Evolutionary conservation across 2,113 vertebrate species (phyloP).

Genomic region (Meleagris gallopavo): DNA sequence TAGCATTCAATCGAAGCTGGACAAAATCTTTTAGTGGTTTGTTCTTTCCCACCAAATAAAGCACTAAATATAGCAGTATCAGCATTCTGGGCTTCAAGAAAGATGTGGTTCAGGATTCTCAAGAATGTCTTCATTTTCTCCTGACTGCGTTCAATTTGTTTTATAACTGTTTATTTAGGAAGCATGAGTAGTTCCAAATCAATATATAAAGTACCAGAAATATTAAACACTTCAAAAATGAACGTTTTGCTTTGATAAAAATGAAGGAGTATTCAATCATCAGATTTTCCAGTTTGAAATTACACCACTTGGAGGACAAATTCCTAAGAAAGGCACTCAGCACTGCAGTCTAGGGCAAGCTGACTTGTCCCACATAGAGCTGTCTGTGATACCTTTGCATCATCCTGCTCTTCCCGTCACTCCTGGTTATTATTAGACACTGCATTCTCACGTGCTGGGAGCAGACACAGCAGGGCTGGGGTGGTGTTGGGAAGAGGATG

Average conservation of each 20-base stretch:
- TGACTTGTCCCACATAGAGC: not conserved
- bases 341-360: not conserved
- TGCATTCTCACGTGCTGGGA: fast-evolving
- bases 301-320: constrained; percentile 20
- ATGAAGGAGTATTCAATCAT: constrained; percentile 18
- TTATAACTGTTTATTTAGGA: constrained; percentile 59
- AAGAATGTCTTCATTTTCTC: constrained; percentile 55
- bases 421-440: not conserved
- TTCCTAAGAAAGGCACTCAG: not conserved
- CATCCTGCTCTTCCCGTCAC: not conserved
- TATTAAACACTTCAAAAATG: constrained; percentile 38
- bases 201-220: constrained; percentile 49
- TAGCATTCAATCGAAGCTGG: constrained; percentile 33
- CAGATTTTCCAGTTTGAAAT: constrained; percentile 36
- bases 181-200: constrained; percentile 57
- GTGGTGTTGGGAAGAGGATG: not conserved
- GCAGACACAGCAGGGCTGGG: not conserved
- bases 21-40: constrained; percentile 56
- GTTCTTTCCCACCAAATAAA: constrained; percentile 40
- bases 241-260: constrained; percentile 10
- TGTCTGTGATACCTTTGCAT: fast-evolving
- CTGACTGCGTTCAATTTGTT: constrained; percentile 44
- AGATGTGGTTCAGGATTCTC: constrained; percentile 55
- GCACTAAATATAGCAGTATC: constrained; percentile 47
- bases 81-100: constrained; percentile 39